Percentiles rank a stretch among this genome's conserved stretches.
These are phyloP conservation scores for Aproaerema taeniolella DNA, from an alignment of 2,888 invertebrate species.

Conservation along the genomic window DNA sequence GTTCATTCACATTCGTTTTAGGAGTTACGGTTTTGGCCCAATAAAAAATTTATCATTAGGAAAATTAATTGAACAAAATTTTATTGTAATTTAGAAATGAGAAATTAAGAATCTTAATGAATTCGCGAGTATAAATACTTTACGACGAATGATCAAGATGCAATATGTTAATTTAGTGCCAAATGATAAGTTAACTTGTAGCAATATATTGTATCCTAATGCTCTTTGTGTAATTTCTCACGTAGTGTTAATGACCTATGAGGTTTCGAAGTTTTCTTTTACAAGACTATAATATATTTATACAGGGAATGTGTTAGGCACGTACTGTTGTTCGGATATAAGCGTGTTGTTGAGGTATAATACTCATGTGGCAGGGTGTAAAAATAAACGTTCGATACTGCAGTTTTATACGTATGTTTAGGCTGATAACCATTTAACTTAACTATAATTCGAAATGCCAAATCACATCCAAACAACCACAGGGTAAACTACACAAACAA, in stretches of 20 bases:
- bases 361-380: slow-evolving; percentile 72
- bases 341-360: slow-evolving; percentile 72
- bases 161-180: slow-evolving; percentile 78
- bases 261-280: slow-evolving; percentile 74
- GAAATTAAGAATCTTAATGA: slow-evolving; percentile 52
- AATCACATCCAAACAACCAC: slow-evolving; percentile 26
- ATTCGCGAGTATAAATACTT: slow-evolving; percentile 60
- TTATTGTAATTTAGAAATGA: slow-evolving; percentile 55
- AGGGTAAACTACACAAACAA: slow-evolving; percentile 23
- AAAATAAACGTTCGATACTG: slow-evolving; percentile 42
- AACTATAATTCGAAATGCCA: slow-evolving; percentile 5
- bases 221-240: slow-evolving; percentile 72
- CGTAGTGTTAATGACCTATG: slow-evolving; percentile 74
- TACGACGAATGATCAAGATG: slow-evolving; percentile 71
- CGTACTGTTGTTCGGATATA: slow-evolving; percentile 70
- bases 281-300: slow-evolving; percentile 77
- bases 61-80: slow-evolving; percentile 42
- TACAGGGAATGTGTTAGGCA: slow-evolving; percentile 76
- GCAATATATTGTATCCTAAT: slow-evolving; percentile 74
- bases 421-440: neutral
- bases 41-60: slow-evolving; percentile 58
- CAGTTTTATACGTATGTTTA: slow-evolving; percentile 31
- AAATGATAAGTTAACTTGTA: slow-evolving; percentile 78
- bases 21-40: slow-evolving; percentile 46
- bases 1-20: slow-evolving; percentile 38